Evolutionary conservation across 35 echinoderm and acorn worm genomes (phyloP), one percentile per base, ranked within the genome.

Genomic region (Apostichopus parvimensis): DNA sequence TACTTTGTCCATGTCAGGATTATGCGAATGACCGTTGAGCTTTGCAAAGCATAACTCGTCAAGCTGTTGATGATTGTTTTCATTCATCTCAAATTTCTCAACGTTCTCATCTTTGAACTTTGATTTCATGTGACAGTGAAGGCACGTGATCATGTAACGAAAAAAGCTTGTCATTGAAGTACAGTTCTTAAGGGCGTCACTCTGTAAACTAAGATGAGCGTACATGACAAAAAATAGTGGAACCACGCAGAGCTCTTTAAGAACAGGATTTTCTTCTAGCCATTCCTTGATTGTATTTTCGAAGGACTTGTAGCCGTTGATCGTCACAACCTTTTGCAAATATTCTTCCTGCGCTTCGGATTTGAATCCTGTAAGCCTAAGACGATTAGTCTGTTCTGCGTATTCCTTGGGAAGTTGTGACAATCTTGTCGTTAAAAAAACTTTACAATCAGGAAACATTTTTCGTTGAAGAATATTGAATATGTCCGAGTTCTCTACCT

Each of bases 151-250:
- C 78, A 80, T 53, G 4, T 80, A 55, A 14, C 78, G 53, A 52
- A 80, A 80, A 26, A 80, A 80, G 52, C 23, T 80, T 52, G 78
- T 80, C 26, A 80, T 17, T 10, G 78, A 80, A 23, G 25, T 80
- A 26, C 78, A 80, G 22, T 80, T 80, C 18, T 53, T 45, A 8
- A 80, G 9, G 25, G 4, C 25, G 53, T 80, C 78, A 80, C 9
- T 55, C 25, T 80, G 6, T 12, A 53, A 80, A 17, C 78, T 80
- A 10, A 80, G 25, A 55, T 80, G 78, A 14, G 78, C 78, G 22
- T 80, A 80, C 78, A 52, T 52, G 5, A 18, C 78, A 45, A 80
- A 80, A 26, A 80, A 80, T 8, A 80, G 22, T 53, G 78, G 78
- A 53, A 80, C 53, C 53, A 52, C 78, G 52, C 78, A 80, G 78